Evolutionary conservation across 2,888 invertebrate species (phyloP), one percentile per base, ranked within the genome.

Genomic region (Dasysyrphus tricinctus): DNA sequence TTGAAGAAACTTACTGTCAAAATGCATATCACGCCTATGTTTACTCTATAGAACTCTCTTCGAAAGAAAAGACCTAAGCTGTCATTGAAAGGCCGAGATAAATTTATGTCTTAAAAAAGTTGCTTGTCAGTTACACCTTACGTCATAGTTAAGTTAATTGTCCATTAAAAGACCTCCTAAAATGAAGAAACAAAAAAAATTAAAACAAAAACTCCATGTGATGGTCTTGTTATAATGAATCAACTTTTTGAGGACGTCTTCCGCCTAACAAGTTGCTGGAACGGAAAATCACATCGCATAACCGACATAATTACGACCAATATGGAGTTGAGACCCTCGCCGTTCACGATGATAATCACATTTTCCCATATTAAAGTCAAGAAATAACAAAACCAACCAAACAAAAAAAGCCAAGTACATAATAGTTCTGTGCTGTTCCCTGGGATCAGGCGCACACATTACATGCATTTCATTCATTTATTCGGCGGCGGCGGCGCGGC

Each of bases 281-380:
- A 84, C 37, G 63, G 75, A 83, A 83, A 83, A 83, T 83, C 69
- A 83, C 83, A 70, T 75, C 69, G 56, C 80, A 70, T 75, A 80
- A 83, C 83, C 63, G 74, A 75, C 56, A 69, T 79, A 69, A 79
- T 83, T 79, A 83, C 59, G 47, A 42, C 72, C 69, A 70, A 59
- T 72, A 63, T 67, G 67, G 69, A 32, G 67, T 32, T 49, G 57
- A 63, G 49, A 19, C 56, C 42, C 24, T 39, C 67, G 57, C 57
- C 24, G 49, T 34, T 67, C 51, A 78, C 42, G 54, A 39, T 67
- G 56, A 79, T 69, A 79, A 79, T 74, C 67, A 83, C 56, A 79
- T 70, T 79, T 84, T 84, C 83, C 75, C 83, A 84, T 80, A 84
- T 84, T 75, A 44, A 59, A 49, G 83, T 79, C 63, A 56, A 83